A percentile compares a stretch with the other conserved stretches of the same genome.
phyloP scores from a whole-genome alignment of 1,140 invertebrate genomes.

The Hetaerina americana region DNA sequence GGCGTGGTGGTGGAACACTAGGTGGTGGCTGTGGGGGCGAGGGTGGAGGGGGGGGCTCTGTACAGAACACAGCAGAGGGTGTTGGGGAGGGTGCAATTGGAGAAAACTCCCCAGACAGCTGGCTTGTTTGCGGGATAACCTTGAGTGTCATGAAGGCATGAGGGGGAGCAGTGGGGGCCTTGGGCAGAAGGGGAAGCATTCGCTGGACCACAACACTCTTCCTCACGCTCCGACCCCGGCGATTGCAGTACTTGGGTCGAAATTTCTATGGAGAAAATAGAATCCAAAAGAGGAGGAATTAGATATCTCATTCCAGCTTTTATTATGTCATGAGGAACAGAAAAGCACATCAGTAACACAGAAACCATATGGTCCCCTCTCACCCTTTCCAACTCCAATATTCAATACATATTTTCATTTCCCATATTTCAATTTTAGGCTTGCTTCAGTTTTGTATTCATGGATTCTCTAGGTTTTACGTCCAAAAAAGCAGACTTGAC shows the following conservation, averaged over 20 bases:
- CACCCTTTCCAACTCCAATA: too few species aligned
- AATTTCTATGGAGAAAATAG: constrained; percentile 16
- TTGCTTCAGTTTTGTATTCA: too few species aligned
- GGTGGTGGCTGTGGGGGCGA: not conserved
- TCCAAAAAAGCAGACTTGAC: too few species aligned
- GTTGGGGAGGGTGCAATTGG: not conserved
- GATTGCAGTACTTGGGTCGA: constrained; percentile 31
- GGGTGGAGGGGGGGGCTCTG: not conserved
- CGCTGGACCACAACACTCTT: constrained; percentile 44
- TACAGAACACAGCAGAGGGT: too few species aligned
- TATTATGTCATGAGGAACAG: too few species aligned
- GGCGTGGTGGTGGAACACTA: not conserved
- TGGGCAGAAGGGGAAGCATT: constrained; percentile 36
- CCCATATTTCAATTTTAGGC: too few species aligned
- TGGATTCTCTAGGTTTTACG: too few species aligned
- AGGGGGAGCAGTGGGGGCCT: constrained; percentile 19
- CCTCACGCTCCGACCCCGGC: constrained; percentile 30
- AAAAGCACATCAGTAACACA: too few species aligned
- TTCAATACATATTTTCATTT: too few species aligned
- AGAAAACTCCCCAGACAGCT: not conserved
- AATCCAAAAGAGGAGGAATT: too few species aligned
- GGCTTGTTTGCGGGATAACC: not conserved
- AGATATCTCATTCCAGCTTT: too few species aligned
- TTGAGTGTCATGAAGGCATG: not conserved
- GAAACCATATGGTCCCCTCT: too few species aligned